Percentiles rank a stretch among this genome's conserved stretches.
Evolutionary conservation across 2,797 vertebrate genomes (phyloP).

Genomic region (Coracias cyanogaster): DNA sequence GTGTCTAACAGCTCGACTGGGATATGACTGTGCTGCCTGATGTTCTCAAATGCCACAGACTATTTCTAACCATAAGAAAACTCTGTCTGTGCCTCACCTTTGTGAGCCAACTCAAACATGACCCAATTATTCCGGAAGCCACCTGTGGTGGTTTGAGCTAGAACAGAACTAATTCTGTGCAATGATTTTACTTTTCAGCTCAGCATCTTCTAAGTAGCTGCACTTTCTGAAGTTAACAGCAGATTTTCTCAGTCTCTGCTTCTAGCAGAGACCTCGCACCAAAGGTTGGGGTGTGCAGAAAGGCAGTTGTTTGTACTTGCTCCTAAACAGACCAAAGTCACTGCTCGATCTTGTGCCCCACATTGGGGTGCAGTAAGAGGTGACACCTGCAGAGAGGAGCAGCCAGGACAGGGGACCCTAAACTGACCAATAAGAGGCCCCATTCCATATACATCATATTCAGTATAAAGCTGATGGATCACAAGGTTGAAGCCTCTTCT

Average conservation of each 20-base stretch:
- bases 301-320: too few species aligned
- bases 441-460: not conserved
- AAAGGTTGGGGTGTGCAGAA: too few species aligned
- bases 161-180: not conserved
- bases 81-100: not conserved
- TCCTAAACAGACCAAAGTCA: too few species aligned
- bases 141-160: not conserved
- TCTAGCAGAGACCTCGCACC: too few species aligned
- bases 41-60: not conserved
- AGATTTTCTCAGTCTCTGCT: too few species aligned
- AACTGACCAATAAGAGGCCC: not conserved
- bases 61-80: not conserved
- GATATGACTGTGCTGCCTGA: not conserved
- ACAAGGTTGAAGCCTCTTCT: not conserved
- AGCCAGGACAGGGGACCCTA: not conserved
- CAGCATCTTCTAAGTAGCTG: too few species aligned
- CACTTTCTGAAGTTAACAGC: too few species aligned
- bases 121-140: not conserved
- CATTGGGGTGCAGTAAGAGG: too few species aligned
- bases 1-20: not conserved
- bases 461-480: not conserved
- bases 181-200: too few species aligned
- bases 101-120: not conserved
- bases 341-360: too few species aligned
- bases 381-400: too few species aligned